Conservation (phyloP, 2,113 vertebrate genomes). For the Ciconia maguari region DNA sequence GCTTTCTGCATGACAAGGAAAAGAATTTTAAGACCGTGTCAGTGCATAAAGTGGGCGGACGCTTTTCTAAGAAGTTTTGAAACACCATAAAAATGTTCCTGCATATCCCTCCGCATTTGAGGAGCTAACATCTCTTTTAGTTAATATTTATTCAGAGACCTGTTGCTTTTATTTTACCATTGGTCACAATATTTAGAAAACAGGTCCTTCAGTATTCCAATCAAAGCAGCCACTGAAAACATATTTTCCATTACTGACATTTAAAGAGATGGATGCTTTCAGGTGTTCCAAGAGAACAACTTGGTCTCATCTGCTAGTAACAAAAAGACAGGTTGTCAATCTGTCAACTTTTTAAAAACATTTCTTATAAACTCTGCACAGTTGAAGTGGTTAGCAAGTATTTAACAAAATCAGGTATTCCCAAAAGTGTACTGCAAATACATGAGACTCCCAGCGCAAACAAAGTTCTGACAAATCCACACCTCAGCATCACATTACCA, state of each 20-base stretch:
- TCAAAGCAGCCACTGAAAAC: background rate
- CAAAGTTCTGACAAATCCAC: background rate
- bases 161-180: background rate
- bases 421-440: background rate
- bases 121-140: background rate
- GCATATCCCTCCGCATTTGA: background rate
- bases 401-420: background rate
- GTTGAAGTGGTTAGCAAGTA: background rate
- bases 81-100: background rate
- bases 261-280: background rate
- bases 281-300: background rate
- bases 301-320: background rate
- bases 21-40: background rate
- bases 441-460: background rate
- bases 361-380: background rate
- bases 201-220: background rate
- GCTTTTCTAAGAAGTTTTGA: background rate
- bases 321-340: background rate
- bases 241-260: background rate
- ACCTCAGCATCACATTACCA: too few relatives aligned
- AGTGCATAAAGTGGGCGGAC: background rate
- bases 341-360: background rate
- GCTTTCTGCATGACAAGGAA: conserved; percentile 75
- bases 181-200: background rate
- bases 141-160: background rate